phyloP scores from a whole-genome alignment of 2,888 invertebrate genomes.

The Lucinisca nassula region DNA sequence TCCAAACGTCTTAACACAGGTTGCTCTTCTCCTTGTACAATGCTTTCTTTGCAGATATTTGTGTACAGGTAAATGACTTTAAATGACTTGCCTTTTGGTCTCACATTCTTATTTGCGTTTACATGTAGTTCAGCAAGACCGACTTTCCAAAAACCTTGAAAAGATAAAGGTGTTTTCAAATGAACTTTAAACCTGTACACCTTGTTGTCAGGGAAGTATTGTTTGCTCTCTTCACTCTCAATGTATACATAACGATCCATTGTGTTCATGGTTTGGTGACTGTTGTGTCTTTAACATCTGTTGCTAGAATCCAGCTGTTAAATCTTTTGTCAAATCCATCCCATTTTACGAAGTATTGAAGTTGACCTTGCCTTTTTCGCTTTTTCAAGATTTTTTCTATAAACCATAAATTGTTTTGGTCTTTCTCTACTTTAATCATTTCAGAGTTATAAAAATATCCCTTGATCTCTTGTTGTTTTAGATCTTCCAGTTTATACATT shows the following conservation, averaged over 20 bases:
- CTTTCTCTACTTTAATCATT: conserved; percentile 40
- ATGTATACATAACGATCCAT: background rate
- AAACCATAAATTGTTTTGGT: conserved; percentile 55
- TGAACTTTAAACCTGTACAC: background rate
- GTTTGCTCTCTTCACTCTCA: background rate
- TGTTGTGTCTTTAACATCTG: background rate
- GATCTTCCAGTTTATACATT: conserved; percentile 46
- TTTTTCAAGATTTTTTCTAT: conserved; percentile 52
- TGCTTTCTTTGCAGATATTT: background rate
- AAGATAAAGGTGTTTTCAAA: background rate
- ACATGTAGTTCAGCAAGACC: background rate
- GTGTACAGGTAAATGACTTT: background rate
- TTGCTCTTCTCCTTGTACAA: background rate
- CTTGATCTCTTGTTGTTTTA: conserved; percentile 35
- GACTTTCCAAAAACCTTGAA: background rate
- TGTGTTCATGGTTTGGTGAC: background rate
- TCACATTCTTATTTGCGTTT: background rate
- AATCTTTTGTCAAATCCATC: conserved; percentile 43
- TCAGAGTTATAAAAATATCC: conserved; percentile 42
- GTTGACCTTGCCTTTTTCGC: conserved; percentile 41
- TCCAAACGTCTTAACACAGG: background rate
- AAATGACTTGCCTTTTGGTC: background rate
- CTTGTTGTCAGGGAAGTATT: background rate
- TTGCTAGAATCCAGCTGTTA: conserved; percentile 45
- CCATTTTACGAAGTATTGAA: conserved; percentile 48